These are phyloP conservation scores for Grallaria varia DNA, from an alignment of 2,113 vertebrate genomes.

Conservation along the genomic window DNA sequence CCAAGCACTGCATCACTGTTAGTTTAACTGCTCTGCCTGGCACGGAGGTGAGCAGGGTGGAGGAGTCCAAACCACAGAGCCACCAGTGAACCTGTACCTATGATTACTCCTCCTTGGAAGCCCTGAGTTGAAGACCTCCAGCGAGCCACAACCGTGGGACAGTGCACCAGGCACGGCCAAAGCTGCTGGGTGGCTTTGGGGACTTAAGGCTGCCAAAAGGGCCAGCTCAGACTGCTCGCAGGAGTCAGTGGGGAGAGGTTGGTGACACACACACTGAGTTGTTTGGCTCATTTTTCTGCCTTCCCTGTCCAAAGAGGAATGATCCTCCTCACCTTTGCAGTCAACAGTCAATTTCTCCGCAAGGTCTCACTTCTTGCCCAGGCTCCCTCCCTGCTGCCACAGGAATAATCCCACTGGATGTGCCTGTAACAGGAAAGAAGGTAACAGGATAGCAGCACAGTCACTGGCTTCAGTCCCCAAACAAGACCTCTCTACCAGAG, in stretches of 20 bases:
- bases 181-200: background rate
- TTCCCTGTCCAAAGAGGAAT: fast-evolving
- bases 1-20: background rate
- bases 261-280: background rate
- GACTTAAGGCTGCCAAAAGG: background rate
- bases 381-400: background rate
- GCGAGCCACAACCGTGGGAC: fast-evolving
- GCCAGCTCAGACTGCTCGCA: background rate
- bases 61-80: background rate
- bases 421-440: background rate
- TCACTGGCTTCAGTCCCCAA: background rate
- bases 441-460: fast-evolving
- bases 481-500: background rate
- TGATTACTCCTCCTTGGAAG: background rate
- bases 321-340: background rate
- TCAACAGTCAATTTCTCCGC: background rate
- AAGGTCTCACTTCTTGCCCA: background rate
- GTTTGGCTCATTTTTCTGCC: background rate
- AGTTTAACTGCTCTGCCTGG: background rate
- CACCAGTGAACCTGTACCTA: background rate
- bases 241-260: background rate
- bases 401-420: fast-evolving
- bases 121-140: fast-evolving
- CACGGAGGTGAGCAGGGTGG: background rate
- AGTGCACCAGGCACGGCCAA: fast-evolving